These are phyloP conservation scores for Daubentonia madagascariensis DNA, from an alignment of 2,113 vertebrate genomes.

Conservation along the genomic window DNA sequence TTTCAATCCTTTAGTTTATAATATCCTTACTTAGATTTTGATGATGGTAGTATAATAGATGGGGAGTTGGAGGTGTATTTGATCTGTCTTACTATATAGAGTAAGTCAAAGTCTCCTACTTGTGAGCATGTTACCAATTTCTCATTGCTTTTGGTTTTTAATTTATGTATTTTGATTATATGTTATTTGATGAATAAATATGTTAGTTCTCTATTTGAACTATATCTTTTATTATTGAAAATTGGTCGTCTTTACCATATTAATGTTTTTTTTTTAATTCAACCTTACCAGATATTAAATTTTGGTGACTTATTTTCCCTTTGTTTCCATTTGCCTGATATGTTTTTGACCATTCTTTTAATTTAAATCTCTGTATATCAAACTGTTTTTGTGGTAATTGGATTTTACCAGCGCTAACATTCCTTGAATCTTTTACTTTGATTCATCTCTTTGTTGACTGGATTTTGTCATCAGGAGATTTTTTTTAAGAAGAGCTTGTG, in stretches of 20 bases:
- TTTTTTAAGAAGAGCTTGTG: background rate
- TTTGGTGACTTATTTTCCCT: background rate
- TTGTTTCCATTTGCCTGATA: background rate
- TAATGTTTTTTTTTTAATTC: background rate
- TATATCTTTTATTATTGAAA: background rate
- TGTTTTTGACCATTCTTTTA: background rate
- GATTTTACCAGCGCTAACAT: background rate
- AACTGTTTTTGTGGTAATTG: background rate
- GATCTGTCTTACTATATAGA: background rate
- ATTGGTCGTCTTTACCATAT: background rate
- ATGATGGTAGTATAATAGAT: background rate
- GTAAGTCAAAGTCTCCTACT: background rate
- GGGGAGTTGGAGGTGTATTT: background rate
- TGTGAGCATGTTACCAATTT: background rate
- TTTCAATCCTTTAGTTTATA: background rate
- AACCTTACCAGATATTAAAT: background rate
- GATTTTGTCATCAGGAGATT: conserved; percentile 7
- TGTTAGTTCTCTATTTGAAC: background rate
- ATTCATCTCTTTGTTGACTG: background rate
- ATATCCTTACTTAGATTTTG: background rate
- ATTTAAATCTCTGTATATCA: background rate
- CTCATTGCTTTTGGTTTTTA: background rate
- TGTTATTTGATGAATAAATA: conserved; percentile 3
- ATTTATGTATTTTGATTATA: background rate
- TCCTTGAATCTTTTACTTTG: background rate